Percentiles rank a stretch among this genome's conserved stretches.
phyloP scores from a whole-genome alignment of 2,797 vertebrate genomes.

The Dendrocincla tyrannina region DNA sequence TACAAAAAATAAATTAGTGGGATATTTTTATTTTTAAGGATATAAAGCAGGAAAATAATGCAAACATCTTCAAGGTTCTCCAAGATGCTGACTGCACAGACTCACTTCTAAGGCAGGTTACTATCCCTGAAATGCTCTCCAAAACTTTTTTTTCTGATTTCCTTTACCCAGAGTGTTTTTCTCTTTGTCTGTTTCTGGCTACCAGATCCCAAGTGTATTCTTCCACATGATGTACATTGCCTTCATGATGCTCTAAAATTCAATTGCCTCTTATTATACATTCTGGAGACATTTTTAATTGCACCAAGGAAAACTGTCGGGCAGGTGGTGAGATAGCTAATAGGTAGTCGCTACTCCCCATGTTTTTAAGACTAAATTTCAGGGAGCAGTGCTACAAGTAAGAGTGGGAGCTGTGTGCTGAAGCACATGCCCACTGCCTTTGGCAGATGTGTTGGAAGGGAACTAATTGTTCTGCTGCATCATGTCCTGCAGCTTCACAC shows the following conservation, averaged over 20 bases:
- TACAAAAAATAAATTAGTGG: background rate
- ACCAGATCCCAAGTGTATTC: background rate
- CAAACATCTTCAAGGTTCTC: background rate
- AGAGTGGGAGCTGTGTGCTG: background rate
- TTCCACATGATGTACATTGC: background rate
- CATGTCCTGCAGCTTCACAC: background rate
- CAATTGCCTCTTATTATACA: background rate
- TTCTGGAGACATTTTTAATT: background rate
- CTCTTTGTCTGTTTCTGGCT: background rate
- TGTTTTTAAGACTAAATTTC: background rate
- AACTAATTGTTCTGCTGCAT: background rate
- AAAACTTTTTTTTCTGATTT: background rate
- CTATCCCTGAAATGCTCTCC: background rate
- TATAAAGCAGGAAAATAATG: background rate
- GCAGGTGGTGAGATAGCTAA: background rate
- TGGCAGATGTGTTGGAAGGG: background rate
- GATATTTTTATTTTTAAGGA: background rate
- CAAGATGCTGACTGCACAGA: accelerated
- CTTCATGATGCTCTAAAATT: background rate
- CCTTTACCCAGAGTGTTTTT: background rate
- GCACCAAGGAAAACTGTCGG: background rate
- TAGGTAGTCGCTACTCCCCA: background rate
- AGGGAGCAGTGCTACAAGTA: background rate
- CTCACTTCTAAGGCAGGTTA: background rate
- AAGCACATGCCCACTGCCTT: background rate